phyloP scores from a whole-genome alignment of 2,113 vertebrate species.

The Albula glossodonta region DNA sequence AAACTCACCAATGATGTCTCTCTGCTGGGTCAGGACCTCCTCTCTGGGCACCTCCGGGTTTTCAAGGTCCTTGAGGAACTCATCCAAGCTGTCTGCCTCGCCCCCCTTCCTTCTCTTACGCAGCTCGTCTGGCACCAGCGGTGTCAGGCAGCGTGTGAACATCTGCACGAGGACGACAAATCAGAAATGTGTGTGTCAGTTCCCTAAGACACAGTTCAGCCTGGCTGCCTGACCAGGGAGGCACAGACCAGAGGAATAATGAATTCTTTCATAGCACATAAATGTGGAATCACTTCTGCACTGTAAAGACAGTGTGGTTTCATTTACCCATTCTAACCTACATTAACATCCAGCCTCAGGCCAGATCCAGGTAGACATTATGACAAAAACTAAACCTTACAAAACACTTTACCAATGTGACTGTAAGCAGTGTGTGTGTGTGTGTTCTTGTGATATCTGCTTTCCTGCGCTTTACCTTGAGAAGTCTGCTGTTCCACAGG shows the following conservation, averaged over 20 bases:
- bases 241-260: too few relatives aligned
- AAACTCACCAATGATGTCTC: slow-evolving; percentile 85
- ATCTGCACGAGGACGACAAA: slow-evolving; percentile 68
- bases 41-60: slow-evolving; percentile 95
- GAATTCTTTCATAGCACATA: too few relatives aligned
- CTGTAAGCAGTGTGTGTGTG: too few relatives aligned
- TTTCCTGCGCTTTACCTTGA: slow-evolving; percentile 77
- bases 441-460: background rate
- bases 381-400: too few relatives aligned
- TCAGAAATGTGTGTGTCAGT: too few relatives aligned
- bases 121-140: slow-evolving; percentile 96
- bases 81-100: slow-evolving; percentile 95
- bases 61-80: slow-evolving; percentile 97
- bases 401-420: too few relatives aligned
- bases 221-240: too few relatives aligned
- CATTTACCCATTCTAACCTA: too few relatives aligned
- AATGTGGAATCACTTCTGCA: too few relatives aligned
- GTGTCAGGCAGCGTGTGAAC: slow-evolving; percentile 97
- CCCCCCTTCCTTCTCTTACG: slow-evolving; percentile 96
- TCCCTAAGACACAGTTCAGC: background rate
- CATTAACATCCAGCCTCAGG: too few relatives aligned
- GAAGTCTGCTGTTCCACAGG: slow-evolving; percentile 90
- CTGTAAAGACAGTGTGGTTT: too few relatives aligned
- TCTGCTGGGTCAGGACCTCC: slow-evolving; percentile 76
- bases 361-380: too few relatives aligned